These are phyloP conservation scores for Anagyrus pseudococci DNA, from an alignment of 2,888 invertebrate genomes.

Conservation along the genomic window DNA sequence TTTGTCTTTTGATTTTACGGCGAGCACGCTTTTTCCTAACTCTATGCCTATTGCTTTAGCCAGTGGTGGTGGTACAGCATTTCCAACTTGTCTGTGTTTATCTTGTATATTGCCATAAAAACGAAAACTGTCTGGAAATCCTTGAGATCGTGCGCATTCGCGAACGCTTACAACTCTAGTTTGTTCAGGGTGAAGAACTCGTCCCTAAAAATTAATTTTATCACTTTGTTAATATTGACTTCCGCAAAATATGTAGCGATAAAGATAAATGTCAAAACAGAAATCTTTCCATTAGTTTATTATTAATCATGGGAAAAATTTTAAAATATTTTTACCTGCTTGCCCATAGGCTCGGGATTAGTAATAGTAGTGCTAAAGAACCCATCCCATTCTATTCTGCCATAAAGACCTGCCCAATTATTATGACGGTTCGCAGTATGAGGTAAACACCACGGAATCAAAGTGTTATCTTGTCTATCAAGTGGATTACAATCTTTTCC, in stretches of 20 bases:
- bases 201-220: constrained; percentile 64
- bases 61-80: constrained; percentile 87
- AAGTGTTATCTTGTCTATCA: constrained; percentile 81
- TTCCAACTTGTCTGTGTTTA: constrained; percentile 85
- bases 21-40: constrained; percentile 64
- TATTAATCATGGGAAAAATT: neutral
- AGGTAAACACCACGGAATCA: constrained; percentile 89
- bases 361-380: constrained; percentile 85
- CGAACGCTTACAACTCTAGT: constrained; percentile 83
- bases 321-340: constrained; percentile 66
- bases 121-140: constrained; percentile 78
- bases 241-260: no score
- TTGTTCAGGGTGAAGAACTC: constrained; percentile 83
- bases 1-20: constrained; percentile 2
- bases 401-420: constrained; percentile 87
- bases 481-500: constrained; percentile 71
- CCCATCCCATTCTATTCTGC: constrained; percentile 81
- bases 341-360: constrained; percentile 91
- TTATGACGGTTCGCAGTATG: constrained; percentile 87
- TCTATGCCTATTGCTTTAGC: constrained; percentile 79
- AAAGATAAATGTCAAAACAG: no score
- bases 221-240: neutral
- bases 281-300: neutral
- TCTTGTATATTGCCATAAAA: constrained; percentile 79
- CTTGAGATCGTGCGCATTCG: constrained; percentile 87